phyloP scores from a whole-genome alignment of 2,113 vertebrate species.

The Felis chaus region DNA sequence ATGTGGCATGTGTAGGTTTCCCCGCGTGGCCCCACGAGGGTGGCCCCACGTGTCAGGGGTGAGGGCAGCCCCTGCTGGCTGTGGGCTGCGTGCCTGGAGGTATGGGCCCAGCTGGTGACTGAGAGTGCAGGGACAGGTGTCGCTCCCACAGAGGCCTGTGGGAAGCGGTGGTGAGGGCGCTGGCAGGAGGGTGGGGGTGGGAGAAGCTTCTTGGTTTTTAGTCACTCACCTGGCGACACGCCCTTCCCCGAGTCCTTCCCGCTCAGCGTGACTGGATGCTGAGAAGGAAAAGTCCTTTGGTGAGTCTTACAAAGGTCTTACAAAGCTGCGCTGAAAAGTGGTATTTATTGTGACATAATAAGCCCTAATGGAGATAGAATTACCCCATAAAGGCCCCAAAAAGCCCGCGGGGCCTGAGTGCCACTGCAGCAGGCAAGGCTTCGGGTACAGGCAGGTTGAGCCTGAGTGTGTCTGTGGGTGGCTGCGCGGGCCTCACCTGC shows the following conservation, averaged over 20 bases:
- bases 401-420: slow-evolving; percentile 54
- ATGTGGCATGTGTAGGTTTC: not conserved
- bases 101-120: not conserved
- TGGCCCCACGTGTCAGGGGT: not conserved
- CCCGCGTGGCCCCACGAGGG: too few relatives aligned
- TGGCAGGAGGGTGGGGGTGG: not conserved
- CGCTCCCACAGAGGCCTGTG: not conserved
- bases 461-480: not conserved
- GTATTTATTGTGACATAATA: slow-evolving; percentile 72
- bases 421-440: not conserved
- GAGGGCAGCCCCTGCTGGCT: not conserved
- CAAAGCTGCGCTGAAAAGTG: not conserved
- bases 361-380: slow-evolving; percentile 74
- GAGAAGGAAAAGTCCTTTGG: slow-evolving; percentile 60
- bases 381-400: slow-evolving; percentile 66
- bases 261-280: slow-evolving; percentile 14
- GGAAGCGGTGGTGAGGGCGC: not conserved
- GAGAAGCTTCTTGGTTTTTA: not conserved
- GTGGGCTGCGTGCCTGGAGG: not conserved
- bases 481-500: not conserved
- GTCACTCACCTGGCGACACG: slow-evolving; percentile 9
- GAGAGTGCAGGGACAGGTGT: not conserved
- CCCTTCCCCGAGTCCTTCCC: slow-evolving; percentile 20
- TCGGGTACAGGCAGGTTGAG: not conserved
- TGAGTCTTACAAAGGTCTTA: slow-evolving; percentile 24